A percentile compares a stretch with the other conserved stretches of the same genome.
These are phyloP conservation scores for Alouatta palliata DNA, from an alignment of 2,113 vertebrate genomes.

Conservation along the genomic window DNA sequence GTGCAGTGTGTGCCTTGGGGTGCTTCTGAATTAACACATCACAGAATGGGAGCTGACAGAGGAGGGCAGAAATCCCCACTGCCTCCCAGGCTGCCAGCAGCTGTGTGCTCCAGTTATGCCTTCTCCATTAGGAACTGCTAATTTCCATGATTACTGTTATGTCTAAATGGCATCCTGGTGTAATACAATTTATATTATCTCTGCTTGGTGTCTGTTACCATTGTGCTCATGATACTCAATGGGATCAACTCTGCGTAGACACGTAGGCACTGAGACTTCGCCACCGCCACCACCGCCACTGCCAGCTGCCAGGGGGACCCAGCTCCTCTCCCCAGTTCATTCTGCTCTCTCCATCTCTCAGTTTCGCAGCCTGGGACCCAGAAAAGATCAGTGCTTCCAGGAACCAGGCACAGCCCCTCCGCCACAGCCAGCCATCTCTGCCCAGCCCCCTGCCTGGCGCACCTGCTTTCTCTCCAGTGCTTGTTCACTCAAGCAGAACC, in stretches of 20 bases:
- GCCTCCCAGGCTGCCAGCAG: slow-evolving; percentile 22
- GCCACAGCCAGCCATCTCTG: not conserved
- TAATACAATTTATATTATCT: slow-evolving; percentile 70
- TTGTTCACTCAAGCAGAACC: not conserved
- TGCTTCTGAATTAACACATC: not conserved
- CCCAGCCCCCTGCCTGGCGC: not conserved
- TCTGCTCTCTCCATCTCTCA: not conserved
- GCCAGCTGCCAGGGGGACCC: not conserved
- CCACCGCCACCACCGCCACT: rapidly evolving
- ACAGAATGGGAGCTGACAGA: not conserved
- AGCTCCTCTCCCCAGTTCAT: too few species aligned
- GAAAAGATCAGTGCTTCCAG: not conserved
- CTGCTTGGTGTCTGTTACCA: slow-evolving; percentile 41
- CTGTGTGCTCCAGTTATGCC: slow-evolving; percentile 64
- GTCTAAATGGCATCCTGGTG: slow-evolving; percentile 64
- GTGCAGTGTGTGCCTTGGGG: not conserved
- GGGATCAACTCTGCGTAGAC: not conserved
- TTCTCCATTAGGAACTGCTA: slow-evolving; percentile 64
- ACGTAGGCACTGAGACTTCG: not conserved
- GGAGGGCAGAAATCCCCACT: not conserved
- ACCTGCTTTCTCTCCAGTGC: not conserved
- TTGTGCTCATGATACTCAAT: slow-evolving; percentile 1
- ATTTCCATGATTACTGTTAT: slow-evolving; percentile 74
- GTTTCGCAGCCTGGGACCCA: not conserved
- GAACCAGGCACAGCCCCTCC: not conserved